Base-by-base conservation (phyloP, 1,140 invertebrate genomes). In the Diorhabda carinulata region DNA sequence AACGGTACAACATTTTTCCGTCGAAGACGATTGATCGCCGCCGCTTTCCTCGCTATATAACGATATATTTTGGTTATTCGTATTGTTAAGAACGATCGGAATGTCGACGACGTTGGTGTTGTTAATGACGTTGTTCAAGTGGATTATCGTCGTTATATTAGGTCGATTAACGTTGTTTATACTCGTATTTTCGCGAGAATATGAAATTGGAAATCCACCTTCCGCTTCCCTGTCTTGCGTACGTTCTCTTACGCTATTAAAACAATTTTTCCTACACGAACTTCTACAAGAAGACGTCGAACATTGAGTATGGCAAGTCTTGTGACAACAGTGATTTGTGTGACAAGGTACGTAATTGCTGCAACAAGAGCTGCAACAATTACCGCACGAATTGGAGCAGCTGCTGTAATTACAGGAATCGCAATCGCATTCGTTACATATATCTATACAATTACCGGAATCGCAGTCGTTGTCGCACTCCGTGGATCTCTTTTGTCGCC, bases 141-240 rank as follows among this genome's bases (percentile, higher is more conserved):
- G 75, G 3, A 80, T 80, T 2, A 80, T 71, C 3, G 78, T 80
- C 0, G 78, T 80, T 9, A 79, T 78, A 66, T 80, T 80, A 45
- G 73, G 78, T 7, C 61, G 64, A 7, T 66, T 68, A 25, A 58
- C 61, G 60, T 72, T 72, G 25, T 61, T 71, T 8, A 65, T 57
- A 45, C 61, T 72, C 45, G 25, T 52, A 4, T 61, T 52, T 9
- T 4, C 44, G 56, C 6, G 52, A 5, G 43, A 10, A 10, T 56
- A 9, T 4, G 5, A 47, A 45, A 8, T 8, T 43, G 9, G 10
- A 25, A 25, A 25, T 3, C 61, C 45, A 65, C 9, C 60, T 3
- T n/a, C 62, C 9, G n/a, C 43, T 45, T 67, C 62, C 4, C 5
- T 41, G 8, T 43, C 42, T 63, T 8, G 41, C n/a, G 42, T 42